Evolutionary conservation across 2,113 vertebrate genomes (phyloP).

Genomic region (Gymnarchus niloticus): DNA sequence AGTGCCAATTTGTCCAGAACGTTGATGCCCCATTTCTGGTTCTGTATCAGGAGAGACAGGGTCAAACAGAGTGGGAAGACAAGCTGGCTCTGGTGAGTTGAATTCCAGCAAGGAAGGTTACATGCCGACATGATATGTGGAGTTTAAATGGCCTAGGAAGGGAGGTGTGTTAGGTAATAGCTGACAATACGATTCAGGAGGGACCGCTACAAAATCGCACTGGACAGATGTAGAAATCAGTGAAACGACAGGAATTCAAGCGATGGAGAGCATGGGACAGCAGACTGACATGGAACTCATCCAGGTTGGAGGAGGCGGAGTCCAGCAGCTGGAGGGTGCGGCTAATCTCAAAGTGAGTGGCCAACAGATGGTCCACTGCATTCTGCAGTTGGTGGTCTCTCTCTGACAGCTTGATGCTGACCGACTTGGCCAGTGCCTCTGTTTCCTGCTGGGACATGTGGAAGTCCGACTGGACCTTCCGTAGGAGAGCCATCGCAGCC

Average conservation of each 20-base stretch:
- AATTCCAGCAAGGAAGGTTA: neutral
- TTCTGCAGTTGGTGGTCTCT: constrained; percentile 47
- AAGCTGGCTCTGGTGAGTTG: neutral
- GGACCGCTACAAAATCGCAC: neutral
- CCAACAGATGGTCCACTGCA: constrained; percentile 45
- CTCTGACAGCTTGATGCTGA: constrained; percentile 43
- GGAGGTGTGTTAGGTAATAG: neutral
- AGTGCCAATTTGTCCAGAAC: constrained; percentile 48
- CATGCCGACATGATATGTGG: neutral
- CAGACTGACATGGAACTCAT: constrained; percentile 61
- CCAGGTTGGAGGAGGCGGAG: constrained; percentile 49
- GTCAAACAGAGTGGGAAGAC: neutral
- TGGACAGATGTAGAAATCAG: neutral
- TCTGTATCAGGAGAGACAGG: constrained; percentile 42
- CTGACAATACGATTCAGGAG: neutral
- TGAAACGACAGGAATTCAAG: neutral
- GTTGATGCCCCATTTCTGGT: constrained; percentile 52
- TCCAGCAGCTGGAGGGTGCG: constrained; percentile 59
- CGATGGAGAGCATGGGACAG: neutral
- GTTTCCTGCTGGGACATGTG: constrained; percentile 49
- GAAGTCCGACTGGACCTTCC: constrained; percentile 59
- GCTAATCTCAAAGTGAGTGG: constrained; percentile 40
- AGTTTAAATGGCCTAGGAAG: neutral
- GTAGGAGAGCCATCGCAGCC: constrained; percentile 55
- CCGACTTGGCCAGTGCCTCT: constrained; percentile 36